Evolutionary conservation across 2,888 invertebrate species (phyloP), one percentile per base, ranked within the genome.

Genomic region (Cryptops parisi): DNA sequence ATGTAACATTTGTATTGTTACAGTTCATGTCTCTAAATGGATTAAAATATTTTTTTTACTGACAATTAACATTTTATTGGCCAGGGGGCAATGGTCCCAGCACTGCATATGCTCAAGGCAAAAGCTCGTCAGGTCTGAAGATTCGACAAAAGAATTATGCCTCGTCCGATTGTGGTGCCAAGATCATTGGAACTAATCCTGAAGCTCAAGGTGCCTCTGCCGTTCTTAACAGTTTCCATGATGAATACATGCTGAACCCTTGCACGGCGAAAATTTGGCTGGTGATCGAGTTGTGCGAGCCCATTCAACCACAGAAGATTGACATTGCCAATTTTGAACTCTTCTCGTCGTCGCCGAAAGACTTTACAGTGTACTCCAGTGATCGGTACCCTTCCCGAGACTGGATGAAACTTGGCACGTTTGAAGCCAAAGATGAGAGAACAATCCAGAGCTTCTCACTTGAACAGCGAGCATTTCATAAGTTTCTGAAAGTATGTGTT

Each of bases 231-330:
- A 81, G 88, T 2, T 86, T 87, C 54, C 78, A 82, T 59, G 98
- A 99, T 70, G 97, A 98, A 67, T 99, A 99, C 69, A 89, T 97
- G 83, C 77, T 97, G 55, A 97, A 94, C 68, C 86, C 91, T 1
- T 99, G 98, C 70, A 87, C 83, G 60, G 84, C 82, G 62, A 80
- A 85, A 54, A 83, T 88, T 58, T 91, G 94, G 93, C 90, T 99
- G 70, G 82, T 96, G 25, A 85, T 98, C 2, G 97, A 99, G 71
- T 77, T 99, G 1, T 99, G 98, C 72, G 98, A 99, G 67, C 87
- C 94, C 2, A 85, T 99, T 57, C 94, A 94, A 72, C 86, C 93
- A 2, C 88, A 86, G 68, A 85, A 84, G 62, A 68, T 98, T 57
- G 94, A 97, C 64, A 73, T 98, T 61, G 98, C 94, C 2, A 98